Base-by-base conservation (phyloP, 2,113 vertebrate genomes). In the Lepus timidus region DNA sequence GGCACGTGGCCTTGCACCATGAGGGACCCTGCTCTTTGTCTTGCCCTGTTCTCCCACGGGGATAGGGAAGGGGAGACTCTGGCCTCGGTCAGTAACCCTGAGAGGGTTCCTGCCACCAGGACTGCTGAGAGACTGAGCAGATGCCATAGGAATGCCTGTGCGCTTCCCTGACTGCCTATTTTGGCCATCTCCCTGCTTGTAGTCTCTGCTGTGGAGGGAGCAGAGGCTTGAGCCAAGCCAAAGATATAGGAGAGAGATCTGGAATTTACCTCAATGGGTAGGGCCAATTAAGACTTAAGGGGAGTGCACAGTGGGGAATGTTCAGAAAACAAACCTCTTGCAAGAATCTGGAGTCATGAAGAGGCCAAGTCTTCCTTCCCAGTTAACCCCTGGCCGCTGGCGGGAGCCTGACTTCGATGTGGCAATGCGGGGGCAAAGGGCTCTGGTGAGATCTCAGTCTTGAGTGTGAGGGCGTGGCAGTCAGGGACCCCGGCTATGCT, bases 61-160 rank as follows among this genome's bases (percentile, higher is more conserved):
- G 44, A 9, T 65, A 51, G 93, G 75, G 58, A 82, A 75, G 44
- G 68, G 36, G 90, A 89, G 80, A 19, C 39, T 67, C 36, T 23
- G n/a, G 87, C 68, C 85, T 62, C 61, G 52, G 82, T 23, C 51
- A 78, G 20, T 76, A 36, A 81, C 8, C 36, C 44, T 14, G 65
- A 95, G 92, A 73, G 65, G 62, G 83, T 93, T 39, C 65, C 74
- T 96, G 94, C 92, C 83, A 25, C 6, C 16, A 91, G 88, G 85
- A 62, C 65, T 85, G 95, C 95, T 74, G 88, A 96, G 96, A 97
- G 92, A 71, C 88, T 95, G 96, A 96, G 91, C 96, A 96, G 95
- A 97, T 90, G 89, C 67, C n/a, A 0, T 19, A 89, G 92, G 96
- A 96, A 96, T 90, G 95, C 88, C 65, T 61, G 75, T 23, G 36